Evolutionary conservation across 1,140 invertebrate genomes (phyloP).

Genomic region (Listronotus oregonensis): DNA sequence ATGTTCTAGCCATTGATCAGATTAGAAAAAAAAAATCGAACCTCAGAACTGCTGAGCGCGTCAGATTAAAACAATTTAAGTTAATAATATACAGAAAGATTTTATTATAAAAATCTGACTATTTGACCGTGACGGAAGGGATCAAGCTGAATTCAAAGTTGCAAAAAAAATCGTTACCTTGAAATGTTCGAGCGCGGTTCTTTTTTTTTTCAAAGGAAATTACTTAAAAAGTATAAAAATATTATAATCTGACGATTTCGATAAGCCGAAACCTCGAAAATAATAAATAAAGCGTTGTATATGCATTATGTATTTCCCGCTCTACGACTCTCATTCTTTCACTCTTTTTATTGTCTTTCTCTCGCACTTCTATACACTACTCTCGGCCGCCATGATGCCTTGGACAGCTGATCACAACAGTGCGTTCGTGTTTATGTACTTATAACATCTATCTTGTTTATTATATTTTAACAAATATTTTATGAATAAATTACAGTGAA

Average conservation of each 20-base stretch:
- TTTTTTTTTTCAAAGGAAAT: constrained; percentile 7
- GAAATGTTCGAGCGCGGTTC: constrained; percentile 11
- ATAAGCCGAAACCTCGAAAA: constrained; percentile 3
- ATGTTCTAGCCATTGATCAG: too few species aligned
- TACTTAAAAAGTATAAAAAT: constrained; percentile 7
- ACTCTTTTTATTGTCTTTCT: neutral
- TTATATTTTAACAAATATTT: too few species aligned
- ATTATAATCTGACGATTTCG: constrained; percentile 8
- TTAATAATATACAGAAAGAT: neutral
- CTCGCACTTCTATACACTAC: neutral
- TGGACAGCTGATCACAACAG: neutral
- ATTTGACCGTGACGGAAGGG: constrained; percentile 2
- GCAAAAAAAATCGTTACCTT: constrained; percentile 16
- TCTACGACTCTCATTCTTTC: neutral
- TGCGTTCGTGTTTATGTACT: neutral
- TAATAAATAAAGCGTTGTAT: neutral
- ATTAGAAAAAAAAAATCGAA: constrained; percentile 1
- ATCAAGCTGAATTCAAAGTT: neutral
- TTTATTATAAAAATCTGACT: neutral
- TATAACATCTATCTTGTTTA: too few species aligned
- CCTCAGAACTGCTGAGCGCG: neutral
- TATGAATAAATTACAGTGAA: too few species aligned
- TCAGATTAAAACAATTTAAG: constrained; percentile 5
- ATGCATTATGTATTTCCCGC: constrained; percentile 6
- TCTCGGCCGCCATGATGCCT: neutral